A percentile compares a stretch with the other conserved stretches of the same genome.
phyloP scores from a whole-genome alignment of 2,113 vertebrate species.

The Brachyhypopomus gauderio region DNA sequence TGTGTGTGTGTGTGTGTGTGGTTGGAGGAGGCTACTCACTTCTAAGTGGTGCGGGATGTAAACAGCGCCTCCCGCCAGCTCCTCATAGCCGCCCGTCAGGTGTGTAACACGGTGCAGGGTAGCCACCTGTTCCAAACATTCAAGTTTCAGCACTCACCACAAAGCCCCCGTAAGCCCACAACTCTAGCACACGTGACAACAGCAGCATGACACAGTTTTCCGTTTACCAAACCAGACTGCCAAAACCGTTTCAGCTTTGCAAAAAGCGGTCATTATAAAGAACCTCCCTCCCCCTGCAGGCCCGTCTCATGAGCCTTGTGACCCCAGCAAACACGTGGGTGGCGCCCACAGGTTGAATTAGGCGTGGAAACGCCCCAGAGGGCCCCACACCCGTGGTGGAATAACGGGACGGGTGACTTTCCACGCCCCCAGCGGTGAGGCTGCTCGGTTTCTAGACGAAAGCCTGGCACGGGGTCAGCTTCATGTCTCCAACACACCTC shows the following conservation, averaged over 20 bases:
- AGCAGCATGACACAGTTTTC: background rate
- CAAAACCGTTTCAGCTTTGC: too few species aligned
- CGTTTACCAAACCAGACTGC: background rate
- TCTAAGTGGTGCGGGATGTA: constrained; percentile 76
- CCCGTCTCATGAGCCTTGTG: constrained; percentile 71
- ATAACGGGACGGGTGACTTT: constrained; percentile 33
- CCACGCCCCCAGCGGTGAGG: background rate
- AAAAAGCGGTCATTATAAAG: too few species aligned
- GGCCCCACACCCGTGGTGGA: background rate
- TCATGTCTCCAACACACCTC: background rate
- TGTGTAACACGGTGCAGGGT: constrained; percentile 84
- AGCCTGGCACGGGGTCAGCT: background rate
- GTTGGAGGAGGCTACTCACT: constrained; percentile 64
- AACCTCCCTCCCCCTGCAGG: too few species aligned
- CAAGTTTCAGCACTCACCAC: constrained; percentile 13
- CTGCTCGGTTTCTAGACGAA: background rate
- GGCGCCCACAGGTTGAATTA: constrained; percentile 54
- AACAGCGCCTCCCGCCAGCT: constrained; percentile 74
- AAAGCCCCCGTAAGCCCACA: background rate
- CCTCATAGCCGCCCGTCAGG: constrained; percentile 83
- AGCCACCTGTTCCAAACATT: constrained; percentile 72
- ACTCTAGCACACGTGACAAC: background rate
- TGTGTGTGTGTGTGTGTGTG: constrained; percentile 5
- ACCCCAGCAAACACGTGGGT: constrained; percentile 72
- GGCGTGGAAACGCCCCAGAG: constrained; percentile 15